A percentile compares a stretch with the other conserved stretches of the same genome.
phyloP scores from a whole-genome alignment of 1,140 invertebrate genomes.

The Brachionus koreanus region DNA sequence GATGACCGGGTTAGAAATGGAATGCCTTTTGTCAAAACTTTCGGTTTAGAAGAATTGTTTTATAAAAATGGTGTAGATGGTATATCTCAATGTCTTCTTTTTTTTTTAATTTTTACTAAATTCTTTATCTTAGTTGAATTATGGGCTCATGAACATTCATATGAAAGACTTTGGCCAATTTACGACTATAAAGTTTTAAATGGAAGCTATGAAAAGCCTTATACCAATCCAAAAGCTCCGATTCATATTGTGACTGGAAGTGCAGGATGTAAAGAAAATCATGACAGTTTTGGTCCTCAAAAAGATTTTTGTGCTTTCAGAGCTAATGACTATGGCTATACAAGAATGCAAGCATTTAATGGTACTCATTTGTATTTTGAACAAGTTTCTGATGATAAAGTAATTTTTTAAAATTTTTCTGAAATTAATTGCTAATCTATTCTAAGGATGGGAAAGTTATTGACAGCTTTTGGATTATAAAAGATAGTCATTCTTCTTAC shows the following conservation, averaged over 20 bases:
- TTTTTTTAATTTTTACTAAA: not conserved
- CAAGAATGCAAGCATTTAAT: constrained; percentile 74
- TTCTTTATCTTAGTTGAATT: not conserved
- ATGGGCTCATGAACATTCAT: constrained; percentile 46
- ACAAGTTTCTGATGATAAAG: constrained; percentile 71
- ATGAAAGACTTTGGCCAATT: constrained; percentile 45
- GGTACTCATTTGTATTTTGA: constrained; percentile 79
- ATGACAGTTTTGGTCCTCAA: constrained; percentile 60
- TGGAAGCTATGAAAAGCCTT: constrained; percentile 63
- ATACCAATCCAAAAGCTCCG: constrained; percentile 76
- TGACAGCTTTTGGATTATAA: constrained; percentile 46
- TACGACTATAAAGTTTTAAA: constrained; percentile 70
- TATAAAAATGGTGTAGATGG: constrained; percentile 45
- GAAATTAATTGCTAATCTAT: not conserved
- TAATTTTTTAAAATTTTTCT: constrained; percentile 24
- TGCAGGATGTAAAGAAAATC: constrained; percentile 65
- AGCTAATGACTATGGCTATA: constrained; percentile 81
- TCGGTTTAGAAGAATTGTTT: constrained; percentile 44
- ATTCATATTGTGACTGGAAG: constrained; percentile 86
- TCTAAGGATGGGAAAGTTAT: constrained; percentile 46
- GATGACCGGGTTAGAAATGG: constrained; percentile 52
- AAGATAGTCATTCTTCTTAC: constrained; percentile 42
- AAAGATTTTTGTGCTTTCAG: constrained; percentile 72
- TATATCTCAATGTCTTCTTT: no score
- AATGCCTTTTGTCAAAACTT: constrained; percentile 27